Evolutionary conservation across 2,797 vertebrate species (phyloP), one percentile per base, ranked within the genome.

Genomic region (Falco cherrug): DNA sequence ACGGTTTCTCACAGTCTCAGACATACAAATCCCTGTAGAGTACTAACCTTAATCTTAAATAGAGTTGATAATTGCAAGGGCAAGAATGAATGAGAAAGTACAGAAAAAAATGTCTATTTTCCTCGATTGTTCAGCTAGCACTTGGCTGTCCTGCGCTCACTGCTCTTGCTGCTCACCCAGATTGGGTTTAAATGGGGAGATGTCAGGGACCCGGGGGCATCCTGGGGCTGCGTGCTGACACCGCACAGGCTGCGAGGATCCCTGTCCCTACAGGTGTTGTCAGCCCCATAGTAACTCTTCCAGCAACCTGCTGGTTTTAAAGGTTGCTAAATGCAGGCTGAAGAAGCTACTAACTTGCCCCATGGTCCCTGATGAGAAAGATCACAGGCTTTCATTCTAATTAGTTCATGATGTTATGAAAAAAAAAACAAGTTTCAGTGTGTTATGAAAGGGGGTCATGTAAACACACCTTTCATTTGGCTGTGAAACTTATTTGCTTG

Each of bases 1-100:
- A 50, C 3, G 24, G 45, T 92, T 94, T 80, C 48, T 94, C 64
- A 50, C 13, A n/a, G 14, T 51, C 50, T 54, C n/a, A 75, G 35
- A 29, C 47, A 21, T 51, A 65, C 47, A 87, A 95, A 89, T 89
- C 83, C 56, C 86, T 77, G 21, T 28, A 25, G 67, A 74, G n/a
- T 76, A 51, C 70, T 95, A 90, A 74, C 11, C 25, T 60, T 90
- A 73, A 73, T 90, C 76, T 94, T 93, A 94, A 93, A 79, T 74
- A 50, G 48, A 77, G 20, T 60, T 68, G n/a, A 59, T 90, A 96
- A 96, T 71, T 95, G 47, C 56, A 75, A 90, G 57, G 78, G 80
- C 43, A 87, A 86, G 39, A 90, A 79, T 26, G 20, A 89, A 33
- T 56, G 50, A 70, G 50, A 70, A 77, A 87, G 12, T 35, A 29